Conservation (phyloP, 2,797 vertebrate species). For the Phoebastria nigripes region DNA sequence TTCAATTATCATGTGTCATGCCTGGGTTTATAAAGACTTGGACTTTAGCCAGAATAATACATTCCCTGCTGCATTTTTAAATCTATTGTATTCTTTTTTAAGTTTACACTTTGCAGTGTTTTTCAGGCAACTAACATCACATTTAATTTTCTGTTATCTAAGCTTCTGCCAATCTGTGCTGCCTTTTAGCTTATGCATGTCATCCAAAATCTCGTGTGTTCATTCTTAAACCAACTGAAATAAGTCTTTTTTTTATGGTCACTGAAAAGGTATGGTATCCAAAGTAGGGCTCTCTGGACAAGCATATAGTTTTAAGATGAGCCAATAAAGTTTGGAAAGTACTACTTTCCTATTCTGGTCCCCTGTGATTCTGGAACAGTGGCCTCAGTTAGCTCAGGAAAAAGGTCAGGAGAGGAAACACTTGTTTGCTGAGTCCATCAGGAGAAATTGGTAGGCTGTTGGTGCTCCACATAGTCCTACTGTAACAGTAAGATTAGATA, state of each 20-base stretch:
- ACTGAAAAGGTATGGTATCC: background rate
- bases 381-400: background rate
- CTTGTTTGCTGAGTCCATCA: background rate
- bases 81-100: background rate
- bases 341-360: background rate
- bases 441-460: background rate
- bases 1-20: background rate
- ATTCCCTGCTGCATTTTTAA: background rate
- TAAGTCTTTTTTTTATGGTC: background rate
- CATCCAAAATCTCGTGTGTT: background rate
- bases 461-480: background rate
- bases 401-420: background rate
- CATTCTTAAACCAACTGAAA: background rate
- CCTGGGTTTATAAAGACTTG: background rate
- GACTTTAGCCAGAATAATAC: background rate
- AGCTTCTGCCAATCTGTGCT: background rate
- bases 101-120: background rate
- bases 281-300: background rate
- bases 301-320: background rate
- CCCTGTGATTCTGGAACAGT: background rate
- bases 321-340: background rate
- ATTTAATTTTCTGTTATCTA: background rate
- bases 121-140: background rate
- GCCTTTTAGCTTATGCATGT: background rate
- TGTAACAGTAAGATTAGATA: background rate